These are phyloP conservation scores for Megalops cyprinoides DNA, from an alignment of 2,797 vertebrate genomes.

Conservation along the genomic window DNA sequence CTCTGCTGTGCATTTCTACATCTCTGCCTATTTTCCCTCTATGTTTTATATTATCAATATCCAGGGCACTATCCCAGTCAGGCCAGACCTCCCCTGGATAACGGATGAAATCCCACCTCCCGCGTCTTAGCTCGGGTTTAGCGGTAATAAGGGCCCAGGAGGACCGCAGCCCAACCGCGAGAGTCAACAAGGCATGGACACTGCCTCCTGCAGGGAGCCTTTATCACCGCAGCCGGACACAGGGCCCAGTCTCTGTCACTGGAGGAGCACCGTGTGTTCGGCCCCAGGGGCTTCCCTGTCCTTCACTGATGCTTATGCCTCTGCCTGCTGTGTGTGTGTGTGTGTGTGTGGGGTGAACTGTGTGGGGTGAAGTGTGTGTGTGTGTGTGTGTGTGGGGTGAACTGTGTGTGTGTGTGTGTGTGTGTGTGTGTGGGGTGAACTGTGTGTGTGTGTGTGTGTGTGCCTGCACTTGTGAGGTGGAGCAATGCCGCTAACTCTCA, in stretches of 20 bases:
- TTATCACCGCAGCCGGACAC: no score
- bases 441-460: neutral
- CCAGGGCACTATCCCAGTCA: slow-evolving; percentile 45
- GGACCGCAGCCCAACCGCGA: slow-evolving; percentile 34
- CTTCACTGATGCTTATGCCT: no score
- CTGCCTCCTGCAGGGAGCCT: no score
- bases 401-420: no score
- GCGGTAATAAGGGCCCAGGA: slow-evolving; percentile 63
- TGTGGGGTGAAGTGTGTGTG: neutral
- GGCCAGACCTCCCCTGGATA: slow-evolving; percentile 53
- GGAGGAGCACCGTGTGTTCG: no score
- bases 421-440: slow-evolving; percentile 11
- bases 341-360: no score
- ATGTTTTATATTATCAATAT: slow-evolving; percentile 56
- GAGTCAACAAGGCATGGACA: neutral
- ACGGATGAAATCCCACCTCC: slow-evolving; percentile 60
- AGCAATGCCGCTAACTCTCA: neutral
- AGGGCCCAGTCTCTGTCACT: no score
- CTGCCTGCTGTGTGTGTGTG: no score
- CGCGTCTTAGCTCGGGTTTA: slow-evolving; percentile 54
- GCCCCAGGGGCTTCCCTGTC: no score
- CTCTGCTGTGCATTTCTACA: slow-evolving; percentile 27
- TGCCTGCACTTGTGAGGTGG: neutral
- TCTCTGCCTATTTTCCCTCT: slow-evolving; percentile 48
- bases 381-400: no score